Conservation (phyloP, 1,140 invertebrate genomes). For the Diabrotica virgifera region DNA sequence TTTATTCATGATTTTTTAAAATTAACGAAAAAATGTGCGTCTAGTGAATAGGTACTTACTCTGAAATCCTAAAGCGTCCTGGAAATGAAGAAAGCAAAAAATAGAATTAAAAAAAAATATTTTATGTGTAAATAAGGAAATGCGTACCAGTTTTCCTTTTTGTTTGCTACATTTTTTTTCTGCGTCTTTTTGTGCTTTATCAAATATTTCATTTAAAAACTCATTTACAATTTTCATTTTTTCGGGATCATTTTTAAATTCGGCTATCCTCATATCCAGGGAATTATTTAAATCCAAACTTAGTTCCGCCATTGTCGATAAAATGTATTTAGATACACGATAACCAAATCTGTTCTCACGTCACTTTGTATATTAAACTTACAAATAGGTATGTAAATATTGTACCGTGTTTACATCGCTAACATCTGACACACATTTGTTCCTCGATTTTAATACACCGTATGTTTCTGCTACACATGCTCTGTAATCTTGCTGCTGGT, state of each 20-base stretch:
- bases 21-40: background rate
- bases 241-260: slow-evolving; percentile 46
- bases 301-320: slow-evolving; percentile 34
- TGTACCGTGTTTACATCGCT: too few relatives aligned
- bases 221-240: slow-evolving; percentile 45
- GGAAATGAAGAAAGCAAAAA: slow-evolving; percentile 29
- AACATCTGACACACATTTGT: too few relatives aligned
- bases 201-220: slow-evolving; percentile 45
- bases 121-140: too few relatives aligned
- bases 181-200: slow-evolving; percentile 42
- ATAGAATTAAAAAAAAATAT: too few relatives aligned
- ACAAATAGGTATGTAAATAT: too few relatives aligned
- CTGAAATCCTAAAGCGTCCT: slow-evolving; percentile 44
- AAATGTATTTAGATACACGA: too few relatives aligned
- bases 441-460: too few relatives aligned
- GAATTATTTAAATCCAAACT: slow-evolving; percentile 38
- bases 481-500: too few relatives aligned
- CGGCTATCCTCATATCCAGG: slow-evolving; percentile 39
- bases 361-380: too few relatives aligned
- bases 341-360: too few relatives aligned
- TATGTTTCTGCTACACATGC: too few relatives aligned
- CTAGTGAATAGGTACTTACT: slow-evolving; percentile 37
- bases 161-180: slow-evolving; percentile 34
- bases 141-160: slow-evolving; percentile 43
- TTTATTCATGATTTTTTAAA: slow-evolving; percentile 3